phyloP scores from a whole-genome alignment of 2,113 vertebrate species.

The Empidonax traillii region DNA sequence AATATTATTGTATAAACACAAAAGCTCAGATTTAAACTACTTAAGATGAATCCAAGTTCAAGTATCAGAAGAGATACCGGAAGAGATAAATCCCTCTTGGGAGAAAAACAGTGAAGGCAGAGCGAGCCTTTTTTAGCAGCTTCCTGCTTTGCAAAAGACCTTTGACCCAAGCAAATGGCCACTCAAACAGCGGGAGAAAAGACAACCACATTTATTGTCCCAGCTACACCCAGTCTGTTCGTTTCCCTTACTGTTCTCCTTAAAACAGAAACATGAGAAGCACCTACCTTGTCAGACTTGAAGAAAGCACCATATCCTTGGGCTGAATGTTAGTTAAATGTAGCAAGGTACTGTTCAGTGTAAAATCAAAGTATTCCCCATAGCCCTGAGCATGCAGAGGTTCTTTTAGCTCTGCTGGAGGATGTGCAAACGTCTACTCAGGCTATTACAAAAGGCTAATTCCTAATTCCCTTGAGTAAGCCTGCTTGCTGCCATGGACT shows the following conservation, averaged over 20 bases:
- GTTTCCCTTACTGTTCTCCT: not conserved
- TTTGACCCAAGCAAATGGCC: not conserved
- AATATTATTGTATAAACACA: not conserved
- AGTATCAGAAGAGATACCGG: not conserved
- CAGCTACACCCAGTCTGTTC: not conserved
- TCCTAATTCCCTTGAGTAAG: constrained; percentile 70
- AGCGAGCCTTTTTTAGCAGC: not conserved
- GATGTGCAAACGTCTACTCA: not conserved
- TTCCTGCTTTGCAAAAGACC: not conserved
- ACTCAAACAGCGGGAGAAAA: not conserved
- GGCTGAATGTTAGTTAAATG: not conserved
- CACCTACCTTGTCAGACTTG: constrained; percentile 53
- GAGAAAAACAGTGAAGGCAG: not conserved
- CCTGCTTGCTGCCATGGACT: constrained; percentile 59
- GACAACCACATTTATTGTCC: not conserved
- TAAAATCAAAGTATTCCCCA: constrained; percentile 9
- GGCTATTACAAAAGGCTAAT: constrained; percentile 67
- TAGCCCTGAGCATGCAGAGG: not conserved
- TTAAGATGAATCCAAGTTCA: not conserved
- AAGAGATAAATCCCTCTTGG: not conserved
- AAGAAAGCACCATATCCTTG: constrained; percentile 28
- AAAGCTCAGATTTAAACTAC: not conserved
- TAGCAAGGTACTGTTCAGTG: not conserved
- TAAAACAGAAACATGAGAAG: not conserved
- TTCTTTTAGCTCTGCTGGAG: constrained; percentile 40